A percentile compares a stretch with the other conserved stretches of the same genome.
Evolutionary conservation across 2,888 invertebrate genomes (phyloP).

Genomic region (Argyresthia albistria): DNA sequence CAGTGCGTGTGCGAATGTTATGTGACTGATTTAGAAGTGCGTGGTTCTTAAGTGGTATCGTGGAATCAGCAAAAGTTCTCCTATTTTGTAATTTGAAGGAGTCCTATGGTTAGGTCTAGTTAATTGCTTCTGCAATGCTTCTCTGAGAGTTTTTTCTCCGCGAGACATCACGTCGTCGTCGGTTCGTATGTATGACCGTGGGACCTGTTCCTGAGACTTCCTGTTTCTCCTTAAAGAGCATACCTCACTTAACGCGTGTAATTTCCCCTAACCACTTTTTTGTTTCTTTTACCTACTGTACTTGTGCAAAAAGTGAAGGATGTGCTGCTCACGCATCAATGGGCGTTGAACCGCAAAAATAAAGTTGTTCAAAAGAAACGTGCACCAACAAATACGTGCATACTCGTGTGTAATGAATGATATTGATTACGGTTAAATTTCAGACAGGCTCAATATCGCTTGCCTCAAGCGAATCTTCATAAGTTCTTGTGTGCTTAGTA

Average conservation of each 20-base stretch:
- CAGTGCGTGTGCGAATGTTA: neutral
- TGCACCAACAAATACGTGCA: too few species aligned
- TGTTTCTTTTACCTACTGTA: constrained; percentile 14
- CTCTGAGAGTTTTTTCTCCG: constrained; percentile 28
- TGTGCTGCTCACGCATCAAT: constrained; percentile 1
- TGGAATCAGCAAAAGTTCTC: neutral
- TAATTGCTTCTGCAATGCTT: constrained; percentile 32
- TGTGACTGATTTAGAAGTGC: neutral
- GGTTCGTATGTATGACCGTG: constrained; percentile 17
- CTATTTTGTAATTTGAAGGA: neutral
- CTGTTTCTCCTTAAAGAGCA: constrained; percentile 50
- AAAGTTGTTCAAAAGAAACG: neutral
- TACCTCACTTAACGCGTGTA: constrained; percentile 38
- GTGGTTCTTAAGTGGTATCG: neutral
- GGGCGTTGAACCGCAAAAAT: constrained; percentile 24
- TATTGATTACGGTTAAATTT: neutral
- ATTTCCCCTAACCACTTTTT: constrained; percentile 40
- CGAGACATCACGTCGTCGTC: constrained; percentile 15
- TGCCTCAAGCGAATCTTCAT: neutral
- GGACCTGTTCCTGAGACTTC: constrained; percentile 42
- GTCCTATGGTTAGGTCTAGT: constrained; percentile 21
- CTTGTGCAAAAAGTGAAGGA: neutral
- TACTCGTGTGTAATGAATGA: too few species aligned
- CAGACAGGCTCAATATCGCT: neutral
- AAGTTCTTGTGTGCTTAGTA: neutral